These are phyloP conservation scores for Bugulina stolonifera DNA, from an alignment of 2,888 invertebrate genomes.

Conservation along the genomic window DNA sequence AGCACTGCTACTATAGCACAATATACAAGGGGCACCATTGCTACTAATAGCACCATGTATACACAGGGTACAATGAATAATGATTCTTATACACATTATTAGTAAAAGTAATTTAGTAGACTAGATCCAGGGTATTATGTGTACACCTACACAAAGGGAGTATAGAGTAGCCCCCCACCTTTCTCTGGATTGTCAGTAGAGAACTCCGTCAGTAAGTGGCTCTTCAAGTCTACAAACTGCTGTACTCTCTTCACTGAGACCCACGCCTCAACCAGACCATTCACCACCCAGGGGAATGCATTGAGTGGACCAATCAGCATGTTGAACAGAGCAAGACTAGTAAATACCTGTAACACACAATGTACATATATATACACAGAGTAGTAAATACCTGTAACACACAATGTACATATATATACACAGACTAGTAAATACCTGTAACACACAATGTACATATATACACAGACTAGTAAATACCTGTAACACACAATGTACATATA, in stretches of 20 bases:
- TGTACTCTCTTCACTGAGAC: constrained; percentile 85
- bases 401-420: background rate
- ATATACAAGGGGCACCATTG: too few species aligned
- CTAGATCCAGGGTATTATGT: too few species aligned
- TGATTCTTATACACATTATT: too few species aligned
- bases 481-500: background rate
- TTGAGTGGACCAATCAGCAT: constrained; percentile 93
- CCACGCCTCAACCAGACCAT: constrained; percentile 91
- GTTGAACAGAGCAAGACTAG: constrained; percentile 85
- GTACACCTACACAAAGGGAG: too few species aligned
- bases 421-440: background rate
- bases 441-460: background rate
- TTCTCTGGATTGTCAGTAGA: too few species aligned
- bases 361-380: background rate
- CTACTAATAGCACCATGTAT: too few species aligned
- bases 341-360: constrained; percentile 78
- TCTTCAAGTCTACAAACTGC: constrained; percentile 56
- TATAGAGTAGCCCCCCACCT: too few species aligned
- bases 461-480: background rate
- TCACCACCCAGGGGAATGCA: constrained; percentile 96
- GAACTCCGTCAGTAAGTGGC: background rate
- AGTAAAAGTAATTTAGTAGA: too few species aligned
- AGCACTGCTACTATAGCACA: too few species aligned
- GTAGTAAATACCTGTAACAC: background rate
- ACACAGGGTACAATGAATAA: too few species aligned